phyloP scores from a whole-genome alignment of 2,113 vertebrate species.

The Asarcornis scutulata region DNA sequence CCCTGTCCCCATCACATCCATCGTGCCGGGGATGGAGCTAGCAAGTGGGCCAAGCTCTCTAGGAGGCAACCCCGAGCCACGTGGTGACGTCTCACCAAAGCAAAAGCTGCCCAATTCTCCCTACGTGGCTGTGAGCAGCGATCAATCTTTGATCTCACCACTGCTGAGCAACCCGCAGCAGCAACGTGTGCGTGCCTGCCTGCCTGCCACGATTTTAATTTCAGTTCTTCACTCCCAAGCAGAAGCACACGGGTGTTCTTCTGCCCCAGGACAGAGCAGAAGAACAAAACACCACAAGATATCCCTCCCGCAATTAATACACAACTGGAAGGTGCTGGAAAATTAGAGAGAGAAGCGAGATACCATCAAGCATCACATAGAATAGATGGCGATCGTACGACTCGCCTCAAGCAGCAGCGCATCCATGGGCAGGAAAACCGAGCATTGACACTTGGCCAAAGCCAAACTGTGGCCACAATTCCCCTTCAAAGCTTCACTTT shows the following conservation, averaged over 20 bases:
- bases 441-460: background rate
- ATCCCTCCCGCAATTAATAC: background rate
- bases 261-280: background rate
- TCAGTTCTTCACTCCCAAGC: background rate
- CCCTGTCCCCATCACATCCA: background rate
- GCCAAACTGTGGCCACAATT: background rate
- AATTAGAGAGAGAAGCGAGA: background rate
- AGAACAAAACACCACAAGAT: background rate
- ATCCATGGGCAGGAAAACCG: background rate
- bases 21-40: rapidly evolving
- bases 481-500: background rate
- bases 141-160: background rate
- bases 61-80: background rate
- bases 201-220: rapidly evolving
- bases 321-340: rapidly evolving
- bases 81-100: background rate
- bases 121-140: background rate
- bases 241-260: rapidly evolving
- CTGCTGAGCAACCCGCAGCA: background rate
- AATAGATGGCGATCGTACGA: rapidly evolving
- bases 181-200: background rate
- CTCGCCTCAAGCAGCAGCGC: background rate
- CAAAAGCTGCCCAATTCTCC: background rate
- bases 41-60: background rate
- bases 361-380: rapidly evolving